Percentiles rank a stretch among this genome's conserved stretches.
Evolutionary conservation across 2,113 vertebrate species (phyloP).

Genomic region (Osmerus eperlanus): DNA sequence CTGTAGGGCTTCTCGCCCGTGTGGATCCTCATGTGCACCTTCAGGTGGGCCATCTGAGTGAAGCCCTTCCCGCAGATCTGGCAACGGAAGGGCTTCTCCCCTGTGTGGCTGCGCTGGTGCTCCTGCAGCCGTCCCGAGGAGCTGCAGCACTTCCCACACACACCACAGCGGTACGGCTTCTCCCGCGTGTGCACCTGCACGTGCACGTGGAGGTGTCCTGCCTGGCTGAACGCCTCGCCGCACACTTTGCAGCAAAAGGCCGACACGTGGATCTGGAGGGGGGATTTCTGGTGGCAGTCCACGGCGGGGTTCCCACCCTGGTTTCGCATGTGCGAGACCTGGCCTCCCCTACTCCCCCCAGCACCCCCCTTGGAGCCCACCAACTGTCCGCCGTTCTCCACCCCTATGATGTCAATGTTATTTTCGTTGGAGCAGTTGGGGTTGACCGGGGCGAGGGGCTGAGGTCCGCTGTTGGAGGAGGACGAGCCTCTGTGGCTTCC

Average conservation of each 20-base stretch:
- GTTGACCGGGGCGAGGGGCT: constrained; percentile 67
- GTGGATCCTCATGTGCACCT: constrained; percentile 71
- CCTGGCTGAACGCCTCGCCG: constrained; percentile 65
- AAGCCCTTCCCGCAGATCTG: constrained; percentile 71
- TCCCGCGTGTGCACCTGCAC: constrained; percentile 70
- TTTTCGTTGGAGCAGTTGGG: constrained; percentile 72
- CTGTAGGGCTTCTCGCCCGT: constrained; percentile 71
- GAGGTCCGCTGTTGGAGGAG: constrained; percentile 47
- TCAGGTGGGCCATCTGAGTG: constrained; percentile 71
- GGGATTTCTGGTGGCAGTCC: constrained; percentile 64
- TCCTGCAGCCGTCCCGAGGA: constrained; percentile 68
- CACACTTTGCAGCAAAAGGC: constrained; percentile 70
- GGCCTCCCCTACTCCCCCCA: constrained; percentile 52
- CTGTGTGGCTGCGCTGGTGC: constrained; percentile 70
- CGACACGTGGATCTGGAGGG: constrained; percentile 60
- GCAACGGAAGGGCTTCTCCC: constrained; percentile 70
- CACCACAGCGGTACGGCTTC: constrained; percentile 69
- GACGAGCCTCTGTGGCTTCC: constrained; percentile 50
- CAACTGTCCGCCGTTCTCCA: constrained; percentile 66
- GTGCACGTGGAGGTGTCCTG: constrained; percentile 66
- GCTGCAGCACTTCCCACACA: constrained; percentile 70
- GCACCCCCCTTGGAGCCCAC: constrained; percentile 55
- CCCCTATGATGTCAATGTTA: constrained; percentile 68
- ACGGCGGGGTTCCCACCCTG: constrained; percentile 54
- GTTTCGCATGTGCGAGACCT: constrained; percentile 57